Evolutionary conservation across 2,888 invertebrate species (phyloP), one percentile per base, ranked within the genome.

Genomic region (Synanthedon myopaeformis): DNA sequence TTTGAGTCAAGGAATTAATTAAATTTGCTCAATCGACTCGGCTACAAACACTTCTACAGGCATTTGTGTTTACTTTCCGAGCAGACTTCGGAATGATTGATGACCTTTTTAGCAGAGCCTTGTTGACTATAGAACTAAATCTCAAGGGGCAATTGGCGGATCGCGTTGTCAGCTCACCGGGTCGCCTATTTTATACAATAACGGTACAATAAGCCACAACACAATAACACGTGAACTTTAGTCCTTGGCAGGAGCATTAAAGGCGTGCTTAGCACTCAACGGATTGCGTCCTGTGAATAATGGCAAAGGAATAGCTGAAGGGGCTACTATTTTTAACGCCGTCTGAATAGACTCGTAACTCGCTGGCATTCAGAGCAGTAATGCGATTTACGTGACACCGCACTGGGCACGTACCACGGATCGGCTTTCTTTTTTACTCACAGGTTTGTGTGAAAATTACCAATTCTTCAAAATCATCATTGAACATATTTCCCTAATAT

Each of bases 261-360:
- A 72, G 72, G 67, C 74, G 76, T 70, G 65, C 75, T 77, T 71
- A 73, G 69, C 75, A 74, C 74, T 67, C 72, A 65, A 62, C 71
- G 74, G 74, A 76, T 75, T 76, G 74, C 60, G 65, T 61, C 60
- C 72, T 73, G 76, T 78, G 75, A 79, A 78, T 79, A 79, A 79
- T 78, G 72, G 74, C 69, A 57, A 70, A 74, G 77, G 74, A 74
- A 76, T 79, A 72, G 79, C 74, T 73, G 61, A 66, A 69, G 73
- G 63, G 65, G 64, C 66, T 66, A 64, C 68, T 69, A 70, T 73
- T 75, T 76, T 76, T 75, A 76, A 72, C 72, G 71, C 51, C 45
- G 42, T 56, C 67, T 75, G 73, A 73, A 77, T 76, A 75, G 72
- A 74, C 69, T 77, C 78, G 77, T 79, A 76, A 77, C 77, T 72